Evolutionary conservation across 2,113 vertebrate species (phyloP), one percentile per base, ranked within the genome.

Genomic region (Tupaia tana): DNA sequence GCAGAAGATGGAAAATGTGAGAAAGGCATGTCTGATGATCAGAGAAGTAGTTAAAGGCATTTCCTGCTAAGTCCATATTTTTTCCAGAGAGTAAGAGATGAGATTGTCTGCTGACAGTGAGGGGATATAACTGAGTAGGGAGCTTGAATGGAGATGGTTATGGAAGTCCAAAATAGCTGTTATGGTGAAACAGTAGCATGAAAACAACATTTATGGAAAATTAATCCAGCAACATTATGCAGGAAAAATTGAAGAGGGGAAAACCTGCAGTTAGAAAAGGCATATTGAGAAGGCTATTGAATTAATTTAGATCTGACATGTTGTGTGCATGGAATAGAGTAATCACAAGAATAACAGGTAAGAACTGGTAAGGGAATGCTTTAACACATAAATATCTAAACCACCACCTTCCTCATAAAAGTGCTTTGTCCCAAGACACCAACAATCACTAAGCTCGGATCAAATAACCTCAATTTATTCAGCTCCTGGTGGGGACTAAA

Each of bases 161-260:
- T 61, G 31, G 70, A 90, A 83, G 69, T 70, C 54, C 71, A 56
- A 83, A 90, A 92, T 13, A 86, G 74, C 70, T 63, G 16, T 34
- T 75, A 52, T 77, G 63, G 59, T 73, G 22, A 89, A 86, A 79
- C 54, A 91, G 31, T 64, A 86, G 56, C 80, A 78, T 24, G 12
- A 96, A 80, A 71, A 86, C 0, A 22, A 64, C 70, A 86, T 89
- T 86, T 86, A 87, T 18, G 24, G 54, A 73, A 94, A 89, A 83
- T 59, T 61, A 86, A 81, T 69, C 31, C 22, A 15, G 84, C n/a
- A 86, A 59, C 52, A 66, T 70, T 79, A 93, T 22, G 22, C 6
- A 90, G 67, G 64, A 73, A 86, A 74, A 86, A 67, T 19, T 34
- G 59, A 29, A 93, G 64, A 90, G 16, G 8, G n/a, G 31, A 29